Evolutionary conservation across 2,113 vertebrate species (phyloP).

Genomic region (Larimichthys polyactis): DNA sequence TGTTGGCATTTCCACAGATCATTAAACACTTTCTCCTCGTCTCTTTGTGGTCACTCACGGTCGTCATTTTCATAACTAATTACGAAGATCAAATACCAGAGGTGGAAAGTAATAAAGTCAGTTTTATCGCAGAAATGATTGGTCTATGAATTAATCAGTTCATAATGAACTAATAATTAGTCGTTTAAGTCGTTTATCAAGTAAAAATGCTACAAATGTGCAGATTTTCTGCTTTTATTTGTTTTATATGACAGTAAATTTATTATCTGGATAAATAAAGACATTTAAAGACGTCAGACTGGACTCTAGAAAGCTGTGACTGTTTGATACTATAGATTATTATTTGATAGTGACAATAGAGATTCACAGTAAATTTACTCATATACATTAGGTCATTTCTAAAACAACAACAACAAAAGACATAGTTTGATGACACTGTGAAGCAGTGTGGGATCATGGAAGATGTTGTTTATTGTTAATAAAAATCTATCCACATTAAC

Average conservation of each 20-base stretch:
- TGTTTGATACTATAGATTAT: too few species aligned
- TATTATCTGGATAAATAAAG: too few species aligned
- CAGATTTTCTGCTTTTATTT: not conserved
- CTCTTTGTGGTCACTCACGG: not conserved
- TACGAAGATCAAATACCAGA: conserved; percentile 16
- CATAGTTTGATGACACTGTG: too few species aligned
- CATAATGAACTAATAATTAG: not conserved
- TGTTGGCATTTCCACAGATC: conserved; percentile 54
- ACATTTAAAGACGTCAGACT: too few species aligned
- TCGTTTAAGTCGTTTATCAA: not conserved
- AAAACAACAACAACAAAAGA: too few species aligned
- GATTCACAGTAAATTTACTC: too few species aligned
- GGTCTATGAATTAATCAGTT: not conserved
- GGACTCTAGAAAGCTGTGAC: too few species aligned
- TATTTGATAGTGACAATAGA: too few species aligned
- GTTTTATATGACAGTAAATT: not conserved
- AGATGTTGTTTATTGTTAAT: too few species aligned
- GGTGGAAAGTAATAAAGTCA: not conserved
- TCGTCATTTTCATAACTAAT: conserved; percentile 39
- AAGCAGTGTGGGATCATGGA: too few species aligned
- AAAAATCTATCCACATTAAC: too few species aligned
- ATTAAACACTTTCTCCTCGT: not conserved
- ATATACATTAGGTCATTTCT: too few species aligned
- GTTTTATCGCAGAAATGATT: not conserved
- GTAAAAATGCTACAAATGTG: not conserved